Percentiles rank a stretch among this genome's conserved stretches.
Evolutionary conservation across 2,797 vertebrate genomes (phyloP).

Genomic region (Dendrocincla tyrannina): DNA sequence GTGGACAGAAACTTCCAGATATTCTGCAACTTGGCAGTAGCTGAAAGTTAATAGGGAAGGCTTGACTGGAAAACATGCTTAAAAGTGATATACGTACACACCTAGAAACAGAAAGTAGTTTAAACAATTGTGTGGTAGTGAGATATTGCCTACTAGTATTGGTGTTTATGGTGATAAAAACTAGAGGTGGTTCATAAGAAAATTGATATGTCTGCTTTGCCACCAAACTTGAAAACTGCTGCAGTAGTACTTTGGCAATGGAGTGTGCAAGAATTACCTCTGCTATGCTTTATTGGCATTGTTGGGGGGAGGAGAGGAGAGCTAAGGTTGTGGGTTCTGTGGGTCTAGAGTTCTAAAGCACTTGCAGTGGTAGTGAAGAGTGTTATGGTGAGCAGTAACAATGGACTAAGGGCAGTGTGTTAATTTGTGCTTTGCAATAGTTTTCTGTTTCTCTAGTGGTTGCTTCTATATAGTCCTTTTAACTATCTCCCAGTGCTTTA

Average conservation of each 20-base stretch:
- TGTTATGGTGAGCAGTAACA: accelerated
- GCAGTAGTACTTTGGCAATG: background rate
- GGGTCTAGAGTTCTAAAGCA: background rate
- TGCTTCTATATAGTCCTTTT: background rate
- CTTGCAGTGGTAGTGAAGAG: background rate
- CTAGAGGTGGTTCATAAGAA: background rate
- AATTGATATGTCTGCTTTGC: accelerated
- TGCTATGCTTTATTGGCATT: background rate
- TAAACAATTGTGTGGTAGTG: background rate
- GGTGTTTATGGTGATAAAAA: background rate
- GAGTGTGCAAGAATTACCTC: background rate
- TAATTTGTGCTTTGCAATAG: background rate
- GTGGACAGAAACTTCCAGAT: background rate
- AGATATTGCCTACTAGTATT: background rate
- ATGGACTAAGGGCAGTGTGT: background rate
- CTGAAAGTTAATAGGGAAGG: background rate
- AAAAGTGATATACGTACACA: accelerated
- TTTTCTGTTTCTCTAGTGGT: background rate
- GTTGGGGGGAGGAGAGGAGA: background rate
- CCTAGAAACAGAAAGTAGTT: background rate
- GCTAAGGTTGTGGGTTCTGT: background rate
- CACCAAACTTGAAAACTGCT: background rate
- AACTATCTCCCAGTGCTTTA: background rate
- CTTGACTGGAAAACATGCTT: background rate
- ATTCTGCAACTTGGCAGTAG: background rate